phyloP scores from a whole-genome alignment of 2,113 vertebrate genomes.

The Microcebus griseorufus region DNA sequence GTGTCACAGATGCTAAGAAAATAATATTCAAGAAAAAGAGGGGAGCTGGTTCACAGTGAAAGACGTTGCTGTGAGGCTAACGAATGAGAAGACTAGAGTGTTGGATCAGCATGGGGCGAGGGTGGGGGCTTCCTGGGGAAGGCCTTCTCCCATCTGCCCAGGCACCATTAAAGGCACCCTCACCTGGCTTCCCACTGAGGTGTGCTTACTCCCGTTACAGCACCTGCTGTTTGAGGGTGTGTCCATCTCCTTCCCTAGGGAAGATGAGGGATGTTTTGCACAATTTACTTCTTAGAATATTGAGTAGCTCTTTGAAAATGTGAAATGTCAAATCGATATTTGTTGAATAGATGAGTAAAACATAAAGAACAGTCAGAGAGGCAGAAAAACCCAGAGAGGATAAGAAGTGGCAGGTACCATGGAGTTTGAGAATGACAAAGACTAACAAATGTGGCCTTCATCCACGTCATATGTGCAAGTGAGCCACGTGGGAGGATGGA shows the following conservation, averaged over 20 bases:
- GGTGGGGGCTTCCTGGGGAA: neutral
- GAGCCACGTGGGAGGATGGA: neutral
- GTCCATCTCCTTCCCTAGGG: neutral
- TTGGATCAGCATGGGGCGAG: neutral
- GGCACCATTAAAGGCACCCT: neutral
- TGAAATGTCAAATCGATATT: neutral
- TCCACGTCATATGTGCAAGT: neutral
- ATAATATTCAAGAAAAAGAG: neutral
- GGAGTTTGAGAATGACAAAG: neutral
- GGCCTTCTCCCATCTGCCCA: neutral
- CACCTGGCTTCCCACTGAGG: neutral
- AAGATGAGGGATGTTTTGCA: neutral
- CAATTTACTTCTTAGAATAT: neutral
- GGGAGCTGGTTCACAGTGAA: neutral
- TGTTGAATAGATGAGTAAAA: neutral
- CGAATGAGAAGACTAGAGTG: neutral
- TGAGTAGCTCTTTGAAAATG: neutral
- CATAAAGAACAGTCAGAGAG: neutral
- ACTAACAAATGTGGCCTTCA: neutral
- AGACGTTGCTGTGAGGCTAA: neutral
- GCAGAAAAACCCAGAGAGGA: neutral
- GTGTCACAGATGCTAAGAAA: neutral
- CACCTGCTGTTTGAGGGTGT: neutral
- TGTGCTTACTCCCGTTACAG: neutral
- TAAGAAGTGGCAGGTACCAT: neutral